phyloP scores from a whole-genome alignment of 2,888 invertebrate genomes.

The Panopea generosa region DNA sequence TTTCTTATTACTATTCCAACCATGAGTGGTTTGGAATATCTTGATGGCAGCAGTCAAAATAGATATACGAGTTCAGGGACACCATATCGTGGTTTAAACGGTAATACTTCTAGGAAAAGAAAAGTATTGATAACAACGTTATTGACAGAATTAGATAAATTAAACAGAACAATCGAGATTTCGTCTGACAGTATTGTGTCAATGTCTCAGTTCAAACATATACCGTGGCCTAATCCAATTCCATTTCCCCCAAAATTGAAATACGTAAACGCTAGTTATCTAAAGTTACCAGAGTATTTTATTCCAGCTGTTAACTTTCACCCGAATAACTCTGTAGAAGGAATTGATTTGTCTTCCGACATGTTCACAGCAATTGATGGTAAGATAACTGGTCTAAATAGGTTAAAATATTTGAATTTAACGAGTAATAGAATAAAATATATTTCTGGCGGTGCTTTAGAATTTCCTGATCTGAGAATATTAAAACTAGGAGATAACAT shows the following conservation, averaged over 20 bases:
- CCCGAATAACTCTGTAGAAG: conserved; percentile 24
- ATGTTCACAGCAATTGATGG: conserved; percentile 21
- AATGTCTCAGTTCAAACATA: neutral
- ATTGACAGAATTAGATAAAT: neutral
- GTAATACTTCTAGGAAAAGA: neutral
- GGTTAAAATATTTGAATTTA: conserved; percentile 18
- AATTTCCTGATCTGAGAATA: conserved; percentile 15
- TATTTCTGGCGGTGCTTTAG: conserved; percentile 22
- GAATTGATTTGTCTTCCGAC: conserved; percentile 18
- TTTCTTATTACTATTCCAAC: neutral
- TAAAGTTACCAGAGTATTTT: conserved; percentile 9
- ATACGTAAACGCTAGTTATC: conserved; percentile 22
- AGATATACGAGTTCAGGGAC: neutral
- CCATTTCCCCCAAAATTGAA: conserved; percentile 19
- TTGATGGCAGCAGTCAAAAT: conserved; percentile 18
- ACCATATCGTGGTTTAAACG: neutral
- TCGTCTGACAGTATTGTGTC: neutral
- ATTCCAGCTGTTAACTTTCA: conserved; percentile 18
- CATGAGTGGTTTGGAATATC: conserved; percentile 1
- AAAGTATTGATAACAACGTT: neutral
- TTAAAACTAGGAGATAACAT: conserved; percentile 22
- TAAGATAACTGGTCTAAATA: conserved; percentile 22
- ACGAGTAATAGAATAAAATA: conserved; percentile 15
- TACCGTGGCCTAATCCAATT: conserved; percentile 7
- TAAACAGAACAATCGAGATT: neutral